Conservation (phyloP, 1,140 invertebrate genomes). For the Trichonephila clavata region DNA sequence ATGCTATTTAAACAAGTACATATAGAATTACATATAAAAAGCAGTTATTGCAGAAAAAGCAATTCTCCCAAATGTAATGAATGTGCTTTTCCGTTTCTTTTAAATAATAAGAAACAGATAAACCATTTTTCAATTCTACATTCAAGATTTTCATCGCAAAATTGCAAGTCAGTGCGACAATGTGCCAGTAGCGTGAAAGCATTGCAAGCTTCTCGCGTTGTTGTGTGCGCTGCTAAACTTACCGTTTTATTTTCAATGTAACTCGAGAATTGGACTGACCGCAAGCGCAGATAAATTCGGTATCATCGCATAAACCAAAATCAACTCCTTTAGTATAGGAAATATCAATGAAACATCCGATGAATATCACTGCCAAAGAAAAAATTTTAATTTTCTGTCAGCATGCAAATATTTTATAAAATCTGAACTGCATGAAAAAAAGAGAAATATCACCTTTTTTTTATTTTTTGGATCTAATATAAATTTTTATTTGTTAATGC, state of each 20-base stretch:
- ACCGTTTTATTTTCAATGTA: constrained; percentile 45
- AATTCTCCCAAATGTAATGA: too few relatives aligned
- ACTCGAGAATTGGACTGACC: constrained; percentile 5
- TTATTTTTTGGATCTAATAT: too few relatives aligned
- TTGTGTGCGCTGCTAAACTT: background rate
- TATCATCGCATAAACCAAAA: constrained; percentile 61
- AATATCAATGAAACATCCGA: constrained; percentile 33
- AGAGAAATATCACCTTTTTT: too few relatives aligned
- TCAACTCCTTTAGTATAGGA: constrained; percentile 36
- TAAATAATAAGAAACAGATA: too few relatives aligned
- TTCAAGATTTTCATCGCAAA: too few relatives aligned
- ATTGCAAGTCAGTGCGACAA: background rate
- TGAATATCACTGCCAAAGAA: constrained; percentile 43
- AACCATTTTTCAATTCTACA: too few relatives aligned
- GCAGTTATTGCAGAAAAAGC: too few relatives aligned
- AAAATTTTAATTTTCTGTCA: background rate
- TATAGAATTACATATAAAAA: too few relatives aligned
- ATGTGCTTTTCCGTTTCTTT: too few relatives aligned
- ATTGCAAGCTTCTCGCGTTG: background rate
- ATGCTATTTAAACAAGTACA: too few relatives aligned
- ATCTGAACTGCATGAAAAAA: too few relatives aligned
- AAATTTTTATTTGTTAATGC: too few relatives aligned
- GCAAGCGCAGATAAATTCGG: constrained; percentile 28
- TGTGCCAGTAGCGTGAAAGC: background rate
- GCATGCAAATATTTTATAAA: background rate